Percentiles rank a stretch among this genome's conserved stretches.
These are phyloP conservation scores for Thalassophryne amazonica DNA, from an alignment of 2,797 vertebrate genomes.

Conservation along the genomic window DNA sequence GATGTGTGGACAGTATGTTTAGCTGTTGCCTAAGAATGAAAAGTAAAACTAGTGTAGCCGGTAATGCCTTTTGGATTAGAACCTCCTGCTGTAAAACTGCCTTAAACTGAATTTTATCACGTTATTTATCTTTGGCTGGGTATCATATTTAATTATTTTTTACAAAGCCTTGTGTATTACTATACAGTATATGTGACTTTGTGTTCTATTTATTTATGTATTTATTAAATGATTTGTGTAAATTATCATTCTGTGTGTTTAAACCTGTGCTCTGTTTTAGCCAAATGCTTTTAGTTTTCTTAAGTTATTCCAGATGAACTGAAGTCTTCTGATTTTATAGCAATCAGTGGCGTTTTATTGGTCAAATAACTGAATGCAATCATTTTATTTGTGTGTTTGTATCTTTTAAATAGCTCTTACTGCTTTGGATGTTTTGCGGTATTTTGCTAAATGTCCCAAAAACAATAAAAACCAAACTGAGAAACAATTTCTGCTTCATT, in stretches of 20 bases:
- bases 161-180: slow-evolving; percentile 61
- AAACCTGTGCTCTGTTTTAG: slow-evolving; percentile 69
- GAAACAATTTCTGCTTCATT: slow-evolving; percentile 17
- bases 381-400: slow-evolving; percentile 79
- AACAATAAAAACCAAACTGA: slow-evolving; percentile 70
- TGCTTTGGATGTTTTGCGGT: slow-evolving; percentile 74
- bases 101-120: slow-evolving; percentile 78
- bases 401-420: slow-evolving; percentile 76
- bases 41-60: slow-evolving; percentile 84
- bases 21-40: slow-evolving; percentile 79
- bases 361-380: slow-evolving; percentile 86
- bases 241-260: slow-evolving; percentile 73
- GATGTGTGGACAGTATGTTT: slow-evolving; percentile 84
- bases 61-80: slow-evolving; percentile 90
- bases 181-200: slow-evolving; percentile 81
- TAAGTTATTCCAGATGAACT: slow-evolving; percentile 66
- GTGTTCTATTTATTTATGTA: slow-evolving; percentile 91
- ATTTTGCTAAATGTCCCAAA: slow-evolving; percentile 78
- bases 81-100: slow-evolving; percentile 74
- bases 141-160: slow-evolving; percentile 50
- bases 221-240: slow-evolving; percentile 91
- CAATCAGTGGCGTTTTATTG: slow-evolving; percentile 71
- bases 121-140: slow-evolving; percentile 68
- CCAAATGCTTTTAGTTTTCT: slow-evolving; percentile 59
- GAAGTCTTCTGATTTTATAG: slow-evolving; percentile 54